Evolutionary conservation across 2,797 vertebrate genomes (phyloP).

Genomic region (Urosaurus nigricauda): DNA sequence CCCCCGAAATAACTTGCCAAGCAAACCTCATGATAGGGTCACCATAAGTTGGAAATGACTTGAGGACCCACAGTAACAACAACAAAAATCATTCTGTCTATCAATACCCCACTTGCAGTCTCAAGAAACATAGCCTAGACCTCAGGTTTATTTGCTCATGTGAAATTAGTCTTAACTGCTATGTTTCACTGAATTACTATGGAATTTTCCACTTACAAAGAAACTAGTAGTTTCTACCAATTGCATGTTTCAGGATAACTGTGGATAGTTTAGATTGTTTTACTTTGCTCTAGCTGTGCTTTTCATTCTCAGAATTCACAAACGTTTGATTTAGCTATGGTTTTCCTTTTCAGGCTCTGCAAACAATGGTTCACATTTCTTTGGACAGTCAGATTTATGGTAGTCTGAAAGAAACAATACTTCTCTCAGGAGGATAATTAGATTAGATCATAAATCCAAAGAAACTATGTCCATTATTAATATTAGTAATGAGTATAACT

Average conservation of each 20-base stretch:
- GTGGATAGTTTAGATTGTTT: conserved; percentile 47
- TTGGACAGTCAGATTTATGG: conserved; percentile 63
- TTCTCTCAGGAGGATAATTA: conserved; percentile 40
- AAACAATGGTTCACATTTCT: conserved; percentile 61
- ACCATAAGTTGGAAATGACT: too few relatives aligned
- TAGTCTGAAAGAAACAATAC: conserved; percentile 55
- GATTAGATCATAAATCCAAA: conserved; percentile 53
- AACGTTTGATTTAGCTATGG: conserved; percentile 59
- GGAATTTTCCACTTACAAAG: background rate
- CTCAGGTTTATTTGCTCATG: background rate
- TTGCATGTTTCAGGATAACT: background rate
- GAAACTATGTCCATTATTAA: conserved; percentile 30
- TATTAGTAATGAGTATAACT: conserved; percentile 51
- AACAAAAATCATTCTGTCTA: too few relatives aligned
- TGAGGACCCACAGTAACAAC: too few relatives aligned
- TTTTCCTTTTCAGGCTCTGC: conserved; percentile 45
- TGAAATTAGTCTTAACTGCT: background rate
- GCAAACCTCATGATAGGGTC: too few relatives aligned
- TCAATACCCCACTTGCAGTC: background rate
- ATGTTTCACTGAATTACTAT: background rate
- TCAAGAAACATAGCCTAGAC: background rate
- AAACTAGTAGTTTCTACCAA: too few relatives aligned
- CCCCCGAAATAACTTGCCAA: too few relatives aligned
- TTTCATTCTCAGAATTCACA: conserved; percentile 48
- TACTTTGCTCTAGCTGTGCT: conserved; percentile 59